These are phyloP conservation scores for Dendrolimus houi DNA, from an alignment of 2,888 invertebrate genomes.

Conservation along the genomic window DNA sequence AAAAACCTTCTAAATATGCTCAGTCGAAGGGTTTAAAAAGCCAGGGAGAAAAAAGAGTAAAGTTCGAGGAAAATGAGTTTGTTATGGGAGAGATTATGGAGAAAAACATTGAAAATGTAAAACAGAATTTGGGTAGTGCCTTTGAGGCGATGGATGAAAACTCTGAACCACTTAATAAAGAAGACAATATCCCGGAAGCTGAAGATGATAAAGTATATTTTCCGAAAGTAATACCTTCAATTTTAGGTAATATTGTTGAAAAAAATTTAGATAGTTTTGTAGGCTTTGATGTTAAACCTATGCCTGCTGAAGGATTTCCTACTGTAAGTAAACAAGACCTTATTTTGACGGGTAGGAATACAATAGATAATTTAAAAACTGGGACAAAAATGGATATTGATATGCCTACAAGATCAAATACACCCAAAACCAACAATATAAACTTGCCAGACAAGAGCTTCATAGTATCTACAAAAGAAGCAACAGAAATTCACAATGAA, in stretches of 20 bases:
- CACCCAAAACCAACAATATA: conserved; percentile 9
- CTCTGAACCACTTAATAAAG: conserved; percentile 1
- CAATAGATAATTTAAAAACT: conserved; percentile 69
- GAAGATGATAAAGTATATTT: conserved; percentile 63
- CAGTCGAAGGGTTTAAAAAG: conserved; percentile 46
- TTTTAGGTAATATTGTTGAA: conserved; percentile 77
- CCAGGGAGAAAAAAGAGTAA: conserved; percentile 56
- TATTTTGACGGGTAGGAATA: conserved; percentile 42
- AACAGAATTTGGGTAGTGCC: not conserved
- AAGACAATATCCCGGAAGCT: conserved; percentile 12
- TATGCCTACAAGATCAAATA: conserved; percentile 17
- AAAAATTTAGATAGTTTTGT: conserved; percentile 39
- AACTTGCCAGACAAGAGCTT: conserved; percentile 57
- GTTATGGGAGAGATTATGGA: conserved; percentile 49
- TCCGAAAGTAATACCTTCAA: conserved; percentile 55
- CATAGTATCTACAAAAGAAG: conserved; percentile 64
- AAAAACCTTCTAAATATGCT: conserved; percentile 62
- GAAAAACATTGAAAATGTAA: conserved; percentile 30
- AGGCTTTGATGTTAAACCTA: conserved; percentile 27
- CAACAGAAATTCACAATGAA: conserved; percentile 81
- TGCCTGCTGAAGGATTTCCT: conserved; percentile 70
- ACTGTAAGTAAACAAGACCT: conserved; percentile 55
- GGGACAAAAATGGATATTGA: conserved; percentile 43
- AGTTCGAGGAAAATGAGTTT: conserved; percentile 24
- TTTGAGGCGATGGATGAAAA: not conserved